Base-by-base conservation (phyloP, 2,113 vertebrate species). In the Colossoma macropomum region DNA sequence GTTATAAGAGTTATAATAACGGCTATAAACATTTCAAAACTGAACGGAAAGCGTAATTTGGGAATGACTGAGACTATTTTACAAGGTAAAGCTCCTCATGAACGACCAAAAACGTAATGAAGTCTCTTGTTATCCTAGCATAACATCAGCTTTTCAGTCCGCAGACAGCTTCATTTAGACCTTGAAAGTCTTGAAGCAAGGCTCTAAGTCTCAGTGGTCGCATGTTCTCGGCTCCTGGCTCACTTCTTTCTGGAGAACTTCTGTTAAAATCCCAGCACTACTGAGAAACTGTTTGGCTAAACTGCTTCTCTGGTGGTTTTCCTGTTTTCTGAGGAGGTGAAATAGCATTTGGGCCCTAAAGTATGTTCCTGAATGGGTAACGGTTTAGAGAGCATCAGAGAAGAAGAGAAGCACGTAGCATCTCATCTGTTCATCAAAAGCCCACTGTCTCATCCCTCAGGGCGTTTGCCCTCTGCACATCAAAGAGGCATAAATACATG, bases 401-500 rank as follows among this genome's bases (percentile, higher is more conserved):
- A 82, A 38, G n/a, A n/a, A n/a, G n/a, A n/a, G n/a, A n/a, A 30
- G 9, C 50, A 52, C 50, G 13, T 17, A 16, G 54, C 54, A 23
- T 56, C 54, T 56, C 59, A 75, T 65, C 45, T 75, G 45, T 75
- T 73, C 71, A 27, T 38, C 7, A 59, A 2, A 59, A 59, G n/a
- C 0, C 56, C 52, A 21, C 52, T 17, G 52, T 54, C 52, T 54
- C 52, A 54, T 54, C 52, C 52, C 17, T 8, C 17, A 12, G 25
- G 25, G 25, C 23, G n/a, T 62, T 62, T 59, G 54, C 23, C 54
- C 21, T 59, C 54, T 59, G 7, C 54, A 23, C 54, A 23, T 59
- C 54, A 59, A n/a, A 59, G 9, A 59, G 6, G 54, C 21, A 59
- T 59, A 59, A 59, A n/a, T n/a, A 11, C 10, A 11, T 25, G 41